Evolutionary conservation across 2,888 invertebrate species (phyloP).

Genomic region (Tyria jacobaeae): DNA sequence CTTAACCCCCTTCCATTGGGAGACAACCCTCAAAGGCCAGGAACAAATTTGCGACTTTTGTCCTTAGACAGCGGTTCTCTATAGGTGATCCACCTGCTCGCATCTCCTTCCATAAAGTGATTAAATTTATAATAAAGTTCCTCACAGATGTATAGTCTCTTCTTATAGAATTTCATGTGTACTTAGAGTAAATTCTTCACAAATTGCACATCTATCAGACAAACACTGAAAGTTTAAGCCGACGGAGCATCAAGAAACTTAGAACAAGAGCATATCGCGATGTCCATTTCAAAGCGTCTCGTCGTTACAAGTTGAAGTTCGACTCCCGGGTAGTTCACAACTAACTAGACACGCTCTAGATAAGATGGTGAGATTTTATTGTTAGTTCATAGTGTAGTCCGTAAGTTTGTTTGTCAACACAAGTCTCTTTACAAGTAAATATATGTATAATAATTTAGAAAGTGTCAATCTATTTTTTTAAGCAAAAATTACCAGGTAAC

Average conservation of each 20-base stretch:
- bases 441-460: background rate
- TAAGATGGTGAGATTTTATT: slow-evolving; percentile 18
- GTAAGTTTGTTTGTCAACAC: slow-evolving; percentile 5
- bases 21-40: too few relatives aligned
- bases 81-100: too few relatives aligned
- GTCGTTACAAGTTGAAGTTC: slow-evolving; percentile 23
- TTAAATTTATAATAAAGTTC: too few relatives aligned
- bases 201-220: background rate
- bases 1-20: too few relatives aligned
- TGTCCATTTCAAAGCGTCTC: slow-evolving; percentile 34
- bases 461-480: too few relatives aligned
- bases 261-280: slow-evolving; percentile 24
- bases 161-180: too few relatives aligned
- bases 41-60: too few relatives aligned
- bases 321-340: slow-evolving; percentile 24
- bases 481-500: too few relatives aligned
- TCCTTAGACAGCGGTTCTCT: too few relatives aligned
- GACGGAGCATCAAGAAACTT: slow-evolving; percentile 5
- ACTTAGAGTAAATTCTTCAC: too few relatives aligned
- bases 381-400: slow-evolving; percentile 4
- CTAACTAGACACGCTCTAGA: slow-evolving; percentile 8
- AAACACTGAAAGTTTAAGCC: slow-evolving; percentile 2
- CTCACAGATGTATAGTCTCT: too few relatives aligned
- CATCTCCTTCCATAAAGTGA: too few relatives aligned
- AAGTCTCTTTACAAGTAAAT: background rate